Conservation (phyloP, 2,113 vertebrate genomes). For the Sciurus niger region DNA sequence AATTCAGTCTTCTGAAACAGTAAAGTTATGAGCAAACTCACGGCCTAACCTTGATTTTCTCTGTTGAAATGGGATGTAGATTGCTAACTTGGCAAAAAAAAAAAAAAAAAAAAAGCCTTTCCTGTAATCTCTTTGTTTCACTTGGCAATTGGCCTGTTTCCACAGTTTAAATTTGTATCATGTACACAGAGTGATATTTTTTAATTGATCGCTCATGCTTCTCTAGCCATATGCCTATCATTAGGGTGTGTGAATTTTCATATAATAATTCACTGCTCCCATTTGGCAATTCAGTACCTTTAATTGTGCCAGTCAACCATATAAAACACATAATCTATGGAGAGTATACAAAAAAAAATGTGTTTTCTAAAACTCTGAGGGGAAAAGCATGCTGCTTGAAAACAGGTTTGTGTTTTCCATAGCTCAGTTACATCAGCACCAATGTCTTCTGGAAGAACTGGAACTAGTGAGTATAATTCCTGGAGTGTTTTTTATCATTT, state of each 20-base stretch:
- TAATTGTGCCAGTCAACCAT: not conserved
- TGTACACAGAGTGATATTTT: slow-evolving; percentile 38
- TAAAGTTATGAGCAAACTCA: slow-evolving; percentile 60
- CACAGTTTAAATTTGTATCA: slow-evolving; percentile 36
- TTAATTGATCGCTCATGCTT: slow-evolving; percentile 37
- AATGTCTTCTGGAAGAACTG: not conserved
- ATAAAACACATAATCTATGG: not conserved
- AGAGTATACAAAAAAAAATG: not conserved
- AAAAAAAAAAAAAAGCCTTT: not conserved
- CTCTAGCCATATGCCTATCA: slow-evolving; percentile 48
- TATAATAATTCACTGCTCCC: slow-evolving; percentile 21
- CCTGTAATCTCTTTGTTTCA: not conserved
- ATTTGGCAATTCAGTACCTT: not conserved
- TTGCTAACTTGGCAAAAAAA: not conserved
- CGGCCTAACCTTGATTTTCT: not conserved
- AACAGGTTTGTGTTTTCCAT: not conserved
- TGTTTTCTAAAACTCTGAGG: not conserved
- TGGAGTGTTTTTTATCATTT: not conserved
- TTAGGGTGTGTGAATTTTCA: slow-evolving; percentile 23
- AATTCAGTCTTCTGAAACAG: slow-evolving; percentile 59
- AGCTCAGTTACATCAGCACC: not conserved
- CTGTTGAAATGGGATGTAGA: not conserved
- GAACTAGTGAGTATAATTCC: not conserved
- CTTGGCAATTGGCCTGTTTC: slow-evolving; percentile 22
- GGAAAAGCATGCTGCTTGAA: not conserved